These are phyloP conservation scores for Atrichornis clamosus DNA, from an alignment of 2,113 vertebrate genomes.

Conservation along the genomic window DNA sequence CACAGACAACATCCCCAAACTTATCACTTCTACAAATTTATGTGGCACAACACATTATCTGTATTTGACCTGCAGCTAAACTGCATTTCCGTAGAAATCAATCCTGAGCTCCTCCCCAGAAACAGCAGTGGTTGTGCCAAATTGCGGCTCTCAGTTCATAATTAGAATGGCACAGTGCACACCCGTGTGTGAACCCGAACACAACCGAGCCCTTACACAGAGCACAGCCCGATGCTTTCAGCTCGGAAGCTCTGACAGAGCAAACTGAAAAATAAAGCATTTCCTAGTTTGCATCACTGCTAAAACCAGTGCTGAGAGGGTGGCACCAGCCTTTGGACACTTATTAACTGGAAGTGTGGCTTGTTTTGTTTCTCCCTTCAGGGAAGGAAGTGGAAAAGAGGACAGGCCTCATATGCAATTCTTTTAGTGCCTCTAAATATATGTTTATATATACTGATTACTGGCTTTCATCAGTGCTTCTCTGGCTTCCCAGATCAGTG, in stretches of 20 bases:
- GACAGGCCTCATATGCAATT: not conserved
- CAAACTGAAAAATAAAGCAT: not conserved
- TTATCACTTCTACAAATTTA: not conserved
- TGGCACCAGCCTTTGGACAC: not conserved
- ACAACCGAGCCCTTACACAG: fast-evolving
- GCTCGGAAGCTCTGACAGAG: not conserved
- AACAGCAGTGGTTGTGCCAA: not conserved
- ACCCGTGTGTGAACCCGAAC: fast-evolving
- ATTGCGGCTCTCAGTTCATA: not conserved
- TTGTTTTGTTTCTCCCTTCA: not conserved
- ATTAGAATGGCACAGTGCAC: fast-evolving
- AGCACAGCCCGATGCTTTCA: not conserved
- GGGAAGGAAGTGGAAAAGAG: not conserved
- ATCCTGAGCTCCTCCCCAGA: not conserved
- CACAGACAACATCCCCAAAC: not conserved
- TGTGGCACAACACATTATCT: not conserved
- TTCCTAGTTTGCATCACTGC: not conserved
- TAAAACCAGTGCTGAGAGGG: not conserved
- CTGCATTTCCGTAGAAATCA: not conserved
- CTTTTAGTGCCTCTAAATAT: not conserved
- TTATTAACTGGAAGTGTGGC: no score
- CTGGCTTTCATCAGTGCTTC: not conserved
- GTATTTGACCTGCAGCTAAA: not conserved
- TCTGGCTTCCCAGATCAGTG: not conserved
- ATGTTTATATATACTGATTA: no score